Percentiles rank a stretch among this genome's conserved stretches.
Evolutionary conservation across 2,797 vertebrate genomes (phyloP).

Genomic region (Lateolabrax maculatus): DNA sequence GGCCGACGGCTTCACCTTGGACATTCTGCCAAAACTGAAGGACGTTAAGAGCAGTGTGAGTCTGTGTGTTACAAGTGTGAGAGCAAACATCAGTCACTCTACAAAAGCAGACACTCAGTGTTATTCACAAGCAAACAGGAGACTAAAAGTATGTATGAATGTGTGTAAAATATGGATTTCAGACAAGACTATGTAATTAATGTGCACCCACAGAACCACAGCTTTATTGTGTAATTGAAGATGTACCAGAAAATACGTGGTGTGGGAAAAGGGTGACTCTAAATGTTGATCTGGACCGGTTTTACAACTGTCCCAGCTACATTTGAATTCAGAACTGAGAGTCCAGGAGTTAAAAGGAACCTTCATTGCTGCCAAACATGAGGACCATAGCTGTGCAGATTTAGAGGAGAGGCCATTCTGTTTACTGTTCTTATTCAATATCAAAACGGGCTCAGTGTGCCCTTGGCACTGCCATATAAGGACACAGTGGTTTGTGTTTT

Average conservation of each 20-base stretch:
- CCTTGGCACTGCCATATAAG: constrained; percentile 78
- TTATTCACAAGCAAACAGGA: constrained; percentile 33
- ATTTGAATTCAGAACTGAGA: background rate
- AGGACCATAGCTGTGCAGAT: constrained; percentile 45
- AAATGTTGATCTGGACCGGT: constrained; percentile 7
- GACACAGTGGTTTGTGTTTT: constrained; percentile 71
- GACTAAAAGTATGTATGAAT: background rate
- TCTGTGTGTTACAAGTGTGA: constrained; percentile 27
- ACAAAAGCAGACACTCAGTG: constrained; percentile 1
- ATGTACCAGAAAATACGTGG: constrained; percentile 15
- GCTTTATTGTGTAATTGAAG: constrained; percentile 7
- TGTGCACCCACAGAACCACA: background rate
- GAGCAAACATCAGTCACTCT: constrained; percentile 43
- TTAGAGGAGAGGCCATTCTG: constrained; percentile 57
- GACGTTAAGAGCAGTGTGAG: constrained; percentile 99
- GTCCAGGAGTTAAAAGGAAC: constrained; percentile 30
- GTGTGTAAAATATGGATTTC: background rate
- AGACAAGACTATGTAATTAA: background rate
- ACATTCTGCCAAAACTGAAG: constrained; percentile 98
- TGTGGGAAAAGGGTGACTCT: constrained; percentile 1
- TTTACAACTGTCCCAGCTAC: constrained; percentile 19
- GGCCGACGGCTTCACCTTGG: constrained; percentile 96
- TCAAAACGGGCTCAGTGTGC: constrained; percentile 62
- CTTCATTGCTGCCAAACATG: constrained; percentile 29
- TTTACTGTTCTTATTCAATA: constrained; percentile 75